These are phyloP conservation scores for Drosophila nr. perissopoda DNA, from an alignment of 2,888 invertebrate genomes.

Conservation along the genomic window DNA sequence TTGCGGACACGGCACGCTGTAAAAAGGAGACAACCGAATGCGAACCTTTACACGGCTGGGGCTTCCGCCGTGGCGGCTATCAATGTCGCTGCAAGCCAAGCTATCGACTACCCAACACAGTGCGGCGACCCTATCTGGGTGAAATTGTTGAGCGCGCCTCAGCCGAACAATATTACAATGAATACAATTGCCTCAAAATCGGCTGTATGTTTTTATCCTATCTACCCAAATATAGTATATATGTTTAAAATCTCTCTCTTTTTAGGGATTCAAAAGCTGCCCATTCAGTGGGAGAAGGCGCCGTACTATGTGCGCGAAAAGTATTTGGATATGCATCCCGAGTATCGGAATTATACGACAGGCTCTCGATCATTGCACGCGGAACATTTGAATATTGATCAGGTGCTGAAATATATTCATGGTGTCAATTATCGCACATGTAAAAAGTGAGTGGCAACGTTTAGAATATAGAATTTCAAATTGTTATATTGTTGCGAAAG, in stretches of 20 bases:
- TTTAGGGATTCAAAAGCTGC: constrained; percentile 94
- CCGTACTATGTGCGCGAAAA: constrained; percentile 89
- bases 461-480: background rate
- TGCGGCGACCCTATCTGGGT: constrained; percentile 95
- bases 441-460: constrained; percentile 82
- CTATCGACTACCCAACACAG: constrained; percentile 93
- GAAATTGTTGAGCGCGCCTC: constrained; percentile 97
- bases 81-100: constrained; percentile 97
- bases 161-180: constrained; percentile 95
- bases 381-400: constrained; percentile 90
- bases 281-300: constrained; percentile 93
- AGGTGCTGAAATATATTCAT: constrained; percentile 91
- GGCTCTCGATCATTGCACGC: constrained; percentile 89
- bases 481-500: background rate
- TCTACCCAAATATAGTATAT: background rate
- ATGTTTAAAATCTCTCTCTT: background rate
- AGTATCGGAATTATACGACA: constrained; percentile 90
- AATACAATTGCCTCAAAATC: constrained; percentile 95
- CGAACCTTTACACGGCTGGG: constrained; percentile 98
- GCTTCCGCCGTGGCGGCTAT: constrained; percentile 97
- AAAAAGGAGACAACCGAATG: constrained; percentile 97
- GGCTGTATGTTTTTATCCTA: constrained; percentile 90
- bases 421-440: constrained; percentile 88
- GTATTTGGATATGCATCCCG: constrained; percentile 90
- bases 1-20: constrained; percentile 95